These are phyloP conservation scores for Rhimphoctona megacephalus DNA, from an alignment of 2,888 invertebrate genomes.

Conservation along the genomic window DNA sequence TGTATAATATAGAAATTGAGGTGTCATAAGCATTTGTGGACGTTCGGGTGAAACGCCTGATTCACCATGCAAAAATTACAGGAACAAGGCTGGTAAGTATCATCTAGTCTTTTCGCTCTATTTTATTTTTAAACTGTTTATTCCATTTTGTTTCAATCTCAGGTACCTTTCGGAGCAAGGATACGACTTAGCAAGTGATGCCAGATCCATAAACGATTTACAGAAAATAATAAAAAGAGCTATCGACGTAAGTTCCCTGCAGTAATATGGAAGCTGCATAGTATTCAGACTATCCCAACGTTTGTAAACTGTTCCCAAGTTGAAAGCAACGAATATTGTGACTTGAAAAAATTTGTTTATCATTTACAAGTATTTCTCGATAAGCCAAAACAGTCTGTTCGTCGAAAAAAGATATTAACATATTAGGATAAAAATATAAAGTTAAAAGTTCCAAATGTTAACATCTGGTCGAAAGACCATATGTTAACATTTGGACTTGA, in stretches of 20 bases:
- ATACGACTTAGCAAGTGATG: conserved; percentile 88
- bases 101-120: conserved; percentile 30
- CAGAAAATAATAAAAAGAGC: conserved; percentile 89
- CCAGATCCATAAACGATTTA: conserved; percentile 88
- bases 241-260: conserved; percentile 88
- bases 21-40: not conserved
- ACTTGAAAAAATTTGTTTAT: too few relatives aligned
- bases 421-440: too few relatives aligned
- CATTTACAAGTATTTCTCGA: too few relatives aligned
- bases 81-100: conserved; percentile 89
- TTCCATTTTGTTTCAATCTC: conserved; percentile 39
- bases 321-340: too few relatives aligned
- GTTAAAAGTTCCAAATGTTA: too few relatives aligned
- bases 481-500: too few relatives aligned
- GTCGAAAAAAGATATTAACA: too few relatives aligned
- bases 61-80: conserved; percentile 87
- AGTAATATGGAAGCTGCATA: not conserved
- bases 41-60: not conserved
- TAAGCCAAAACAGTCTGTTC: too few relatives aligned
- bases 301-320: not conserved
- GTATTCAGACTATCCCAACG: not conserved
- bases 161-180: conserved; percentile 92
- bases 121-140: not conserved
- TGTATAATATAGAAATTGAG: not conserved
- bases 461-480: too few relatives aligned